Conservation (phyloP, 2,113 vertebrate species). For the Dryoscopus gambensis region DNA sequence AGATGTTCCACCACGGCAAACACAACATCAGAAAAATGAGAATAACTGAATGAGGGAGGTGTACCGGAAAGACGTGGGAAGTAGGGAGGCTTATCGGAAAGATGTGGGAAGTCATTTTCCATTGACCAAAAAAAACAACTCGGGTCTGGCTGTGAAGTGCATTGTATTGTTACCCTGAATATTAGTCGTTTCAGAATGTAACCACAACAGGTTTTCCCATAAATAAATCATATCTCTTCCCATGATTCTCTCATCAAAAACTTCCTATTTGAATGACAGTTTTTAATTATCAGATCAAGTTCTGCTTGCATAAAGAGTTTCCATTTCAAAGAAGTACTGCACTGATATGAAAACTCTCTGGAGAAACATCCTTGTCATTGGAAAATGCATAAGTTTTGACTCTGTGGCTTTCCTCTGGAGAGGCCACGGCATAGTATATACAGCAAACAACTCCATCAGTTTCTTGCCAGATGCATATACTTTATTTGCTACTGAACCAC, state of each 20-base stretch:
- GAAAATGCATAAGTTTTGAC: conserved; percentile 7
- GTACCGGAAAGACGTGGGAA: background rate
- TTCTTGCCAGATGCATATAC: background rate
- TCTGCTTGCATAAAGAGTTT: conserved; percentile 46
- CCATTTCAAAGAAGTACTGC: conserved; percentile 43
- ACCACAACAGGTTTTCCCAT: conserved; percentile 46
- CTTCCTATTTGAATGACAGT: conserved; percentile 49
- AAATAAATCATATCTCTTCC: conserved; percentile 52
- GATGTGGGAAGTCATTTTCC: background rate
- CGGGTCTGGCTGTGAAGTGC: background rate
- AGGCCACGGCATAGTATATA: background rate
- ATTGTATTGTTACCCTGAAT: background rate
- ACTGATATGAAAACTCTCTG: conserved; percentile 34
- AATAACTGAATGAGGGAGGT: background rate
- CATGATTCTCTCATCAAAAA: conserved; percentile 38
- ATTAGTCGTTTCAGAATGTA: conserved; percentile 34
- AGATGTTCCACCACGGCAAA: background rate
- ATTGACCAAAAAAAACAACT: conserved; percentile 10
- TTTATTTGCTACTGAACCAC: background rate
- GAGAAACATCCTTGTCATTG: background rate
- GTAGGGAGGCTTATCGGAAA: background rate
- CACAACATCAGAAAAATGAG: background rate
- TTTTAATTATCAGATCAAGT: conserved; percentile 57
- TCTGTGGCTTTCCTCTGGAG: background rate
- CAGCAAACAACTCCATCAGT: background rate